Evolutionary conservation across 2,797 vertebrate genomes (phyloP).

Genomic region (Garrulus glandarius): DNA sequence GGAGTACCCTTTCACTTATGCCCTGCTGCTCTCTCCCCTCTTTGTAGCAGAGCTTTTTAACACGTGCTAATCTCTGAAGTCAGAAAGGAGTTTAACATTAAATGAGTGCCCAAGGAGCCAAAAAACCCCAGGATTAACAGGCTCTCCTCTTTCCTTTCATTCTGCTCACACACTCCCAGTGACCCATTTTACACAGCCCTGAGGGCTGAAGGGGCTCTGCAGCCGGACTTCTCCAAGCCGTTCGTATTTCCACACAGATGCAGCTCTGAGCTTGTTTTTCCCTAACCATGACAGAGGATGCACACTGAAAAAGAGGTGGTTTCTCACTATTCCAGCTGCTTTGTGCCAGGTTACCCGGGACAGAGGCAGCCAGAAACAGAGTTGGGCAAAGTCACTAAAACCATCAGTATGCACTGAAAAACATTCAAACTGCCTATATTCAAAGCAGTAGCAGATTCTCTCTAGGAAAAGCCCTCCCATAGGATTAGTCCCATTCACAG

Average conservation of each 20-base stretch:
- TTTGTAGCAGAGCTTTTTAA: background rate
- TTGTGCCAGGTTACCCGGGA: background rate
- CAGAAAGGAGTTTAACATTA: background rate
- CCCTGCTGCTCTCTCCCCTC: background rate
- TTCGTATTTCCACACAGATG: rapidly evolving
- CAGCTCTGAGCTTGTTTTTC: background rate
- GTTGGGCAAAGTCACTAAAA: background rate
- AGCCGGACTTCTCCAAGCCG: background rate
- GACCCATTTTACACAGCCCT: background rate
- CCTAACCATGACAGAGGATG: rapidly evolving
- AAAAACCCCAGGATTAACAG: background rate
- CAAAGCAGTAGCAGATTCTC: background rate
- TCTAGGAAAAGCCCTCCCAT: background rate
- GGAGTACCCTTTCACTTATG: background rate
- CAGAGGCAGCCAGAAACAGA: background rate
- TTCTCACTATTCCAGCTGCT: background rate
- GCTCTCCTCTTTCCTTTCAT: background rate
- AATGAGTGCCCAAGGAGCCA: background rate
- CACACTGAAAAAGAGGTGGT: background rate
- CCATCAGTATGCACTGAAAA: background rate
- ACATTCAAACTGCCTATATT: background rate
- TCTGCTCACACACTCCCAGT: background rate
- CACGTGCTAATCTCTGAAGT: background rate
- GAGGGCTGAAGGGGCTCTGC: background rate
- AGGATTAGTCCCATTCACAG: background rate